Evolutionary conservation across 2,797 vertebrate genomes (phyloP), one percentile per base, ranked within the genome.

Genomic region (Ctenochaetus hawaiiensis): DNA sequence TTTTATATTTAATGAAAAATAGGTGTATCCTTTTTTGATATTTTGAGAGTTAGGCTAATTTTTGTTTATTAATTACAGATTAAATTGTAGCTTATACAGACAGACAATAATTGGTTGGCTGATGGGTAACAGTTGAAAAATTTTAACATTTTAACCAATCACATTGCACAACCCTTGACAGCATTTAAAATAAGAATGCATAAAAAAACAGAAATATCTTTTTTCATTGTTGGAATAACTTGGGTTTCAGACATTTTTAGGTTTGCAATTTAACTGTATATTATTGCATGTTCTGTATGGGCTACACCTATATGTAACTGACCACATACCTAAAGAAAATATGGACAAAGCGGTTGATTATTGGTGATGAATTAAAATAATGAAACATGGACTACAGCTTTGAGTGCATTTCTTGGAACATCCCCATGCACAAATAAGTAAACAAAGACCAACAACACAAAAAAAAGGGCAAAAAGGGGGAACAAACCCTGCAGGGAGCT

Each of bases 351-450:
- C 1, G 18, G 17, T 18, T 76, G 49, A 81, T 23, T 45, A 8
- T 17, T 66, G 62, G 59, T 43, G 54, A 70, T 47, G 69, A 74
- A 74, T 62, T 2, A 37, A 72, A 67, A 13, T 22, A 6, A 60
- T 52, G 48, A 67, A 74, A 83, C 66, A 62, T 56, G 16, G 51
- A 60, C 66, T 20, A 37, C 2, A 80, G 71, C 51, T 74, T 60
- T 76, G 67, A 58, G 57, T 56, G 48, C 47, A 65, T 59, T 64
- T 61, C 56, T 56, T 74, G 56, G 57, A 75, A 84, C 63, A 26
- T 72, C 74, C 49, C 64, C 60, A 56, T 52, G 67, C 71, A 67
- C 63, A 84, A 78, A 76, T 44, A 72, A 75, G 51, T 67, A 72
- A 82, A 84, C 60, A 78, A 73, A 60, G 18, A 73, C 59, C 43